These are phyloP conservation scores for Dichetophora obliterata DNA, from an alignment of 2,888 invertebrate species.

Conservation along the genomic window DNA sequence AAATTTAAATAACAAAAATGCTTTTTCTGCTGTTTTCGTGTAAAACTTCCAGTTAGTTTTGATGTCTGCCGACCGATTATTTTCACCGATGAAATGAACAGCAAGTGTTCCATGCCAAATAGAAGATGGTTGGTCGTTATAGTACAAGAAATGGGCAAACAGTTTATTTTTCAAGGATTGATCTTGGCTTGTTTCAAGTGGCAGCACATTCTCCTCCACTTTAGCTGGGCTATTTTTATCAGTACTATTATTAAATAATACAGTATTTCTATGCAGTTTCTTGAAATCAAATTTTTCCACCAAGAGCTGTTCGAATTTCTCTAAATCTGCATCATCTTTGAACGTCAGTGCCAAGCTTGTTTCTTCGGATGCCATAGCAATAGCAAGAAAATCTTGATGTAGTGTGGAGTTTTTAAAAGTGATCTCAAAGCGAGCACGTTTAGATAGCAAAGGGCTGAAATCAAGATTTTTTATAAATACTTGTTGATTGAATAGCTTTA, in stretches of 20 bases:
- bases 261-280: not conserved
- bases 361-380: slow-evolving; percentile 53
- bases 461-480: slow-evolving; percentile 48
- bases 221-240: no score
- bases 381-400: slow-evolving; percentile 63
- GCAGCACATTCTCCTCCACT: not conserved
- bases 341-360: slow-evolving; percentile 51
- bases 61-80: slow-evolving; percentile 27
- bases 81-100: slow-evolving; percentile 46
- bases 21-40: slow-evolving; percentile 51
- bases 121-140: slow-evolving; percentile 53
- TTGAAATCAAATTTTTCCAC: slow-evolving; percentile 50
- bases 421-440: slow-evolving; percentile 50
- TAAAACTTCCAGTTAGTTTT: slow-evolving; percentile 51
- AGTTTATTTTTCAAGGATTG: slow-evolving; percentile 11
- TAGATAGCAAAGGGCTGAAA: slow-evolving; percentile 48
- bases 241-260: no score
- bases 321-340: slow-evolving; percentile 25
- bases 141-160: slow-evolving; percentile 51
- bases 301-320: slow-evolving; percentile 55
- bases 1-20: slow-evolving; percentile 53
- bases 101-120: slow-evolving; percentile 58
- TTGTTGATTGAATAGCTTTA: slow-evolving; percentile 43
- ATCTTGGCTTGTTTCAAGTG: slow-evolving; percentile 25
- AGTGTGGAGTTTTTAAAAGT: slow-evolving; percentile 53